phyloP scores from a whole-genome alignment of 2,888 invertebrate species.

The Eugnorisma glareosa region DNA sequence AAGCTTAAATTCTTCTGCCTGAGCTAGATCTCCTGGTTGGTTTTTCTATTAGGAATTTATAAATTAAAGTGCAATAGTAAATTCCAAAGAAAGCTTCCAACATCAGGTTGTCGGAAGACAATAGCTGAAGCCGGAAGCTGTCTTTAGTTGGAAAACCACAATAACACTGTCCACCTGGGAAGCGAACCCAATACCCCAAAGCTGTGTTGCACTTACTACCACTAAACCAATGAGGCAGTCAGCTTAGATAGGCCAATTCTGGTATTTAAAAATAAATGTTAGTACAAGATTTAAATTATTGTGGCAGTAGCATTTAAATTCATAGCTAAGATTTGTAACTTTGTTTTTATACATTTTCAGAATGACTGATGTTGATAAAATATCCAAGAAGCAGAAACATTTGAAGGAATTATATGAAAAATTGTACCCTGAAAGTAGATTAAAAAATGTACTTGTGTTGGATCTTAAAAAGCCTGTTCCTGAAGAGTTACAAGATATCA shows the following conservation, averaged over 20 bases:
- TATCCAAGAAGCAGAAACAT: constrained; percentile 77
- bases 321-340: background rate
- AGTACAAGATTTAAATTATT: background rate
- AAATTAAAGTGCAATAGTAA: background rate
- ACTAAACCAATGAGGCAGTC: background rate
- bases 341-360: constrained; percentile 71
- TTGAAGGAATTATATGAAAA: constrained; percentile 79
- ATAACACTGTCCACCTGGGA: background rate
- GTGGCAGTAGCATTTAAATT: too few species aligned
- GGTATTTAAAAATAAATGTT: background rate
- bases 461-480: constrained; percentile 82
- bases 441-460: constrained; percentile 75
- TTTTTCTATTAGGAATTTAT: background rate
- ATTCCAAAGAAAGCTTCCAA: background rate
- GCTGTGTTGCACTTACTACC: background rate
- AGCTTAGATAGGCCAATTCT: background rate
- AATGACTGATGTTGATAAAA: constrained; percentile 62
- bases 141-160: background rate
- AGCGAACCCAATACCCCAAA: background rate
- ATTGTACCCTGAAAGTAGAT: constrained; percentile 85
- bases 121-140: background rate
- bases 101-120: background rate
- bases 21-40: background rate
- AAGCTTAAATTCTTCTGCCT: background rate
- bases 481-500: constrained; percentile 77